These are phyloP conservation scores for Saxidomus purpurata DNA, from an alignment of 1,140 invertebrate genomes.

Conservation along the genomic window DNA sequence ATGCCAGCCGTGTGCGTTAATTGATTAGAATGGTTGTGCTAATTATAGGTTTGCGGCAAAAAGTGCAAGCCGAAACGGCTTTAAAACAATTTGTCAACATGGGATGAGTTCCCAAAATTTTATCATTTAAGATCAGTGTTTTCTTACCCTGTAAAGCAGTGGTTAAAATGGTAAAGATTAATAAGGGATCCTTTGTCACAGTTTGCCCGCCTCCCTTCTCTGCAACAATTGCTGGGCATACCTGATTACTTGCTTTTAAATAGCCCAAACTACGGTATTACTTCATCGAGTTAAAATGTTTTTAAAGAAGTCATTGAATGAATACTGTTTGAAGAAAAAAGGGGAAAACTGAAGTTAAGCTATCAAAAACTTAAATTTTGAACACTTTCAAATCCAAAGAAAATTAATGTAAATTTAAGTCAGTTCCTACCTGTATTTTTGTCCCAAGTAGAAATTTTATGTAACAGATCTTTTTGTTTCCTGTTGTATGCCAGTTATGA, in stretches of 20 bases:
- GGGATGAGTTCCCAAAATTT: constrained; percentile 49
- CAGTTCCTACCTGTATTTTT: no score
- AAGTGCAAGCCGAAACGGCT: constrained; percentile 34
- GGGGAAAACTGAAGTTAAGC: no score
- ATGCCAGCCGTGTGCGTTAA: constrained; percentile 38
- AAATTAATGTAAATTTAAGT: no score
- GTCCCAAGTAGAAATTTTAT: no score
- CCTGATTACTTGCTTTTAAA: not conserved
- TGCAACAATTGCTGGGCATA: not conserved
- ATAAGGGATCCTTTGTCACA: constrained; percentile 20
- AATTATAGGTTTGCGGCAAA: constrained; percentile 57
- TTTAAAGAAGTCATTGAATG: no score
- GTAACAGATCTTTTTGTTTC: no score
- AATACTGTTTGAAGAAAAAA: no score
- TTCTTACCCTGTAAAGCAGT: not conserved
- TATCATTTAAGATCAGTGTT: constrained; percentile 24
- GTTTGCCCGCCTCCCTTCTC: not conserved
- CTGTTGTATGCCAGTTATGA: no score
- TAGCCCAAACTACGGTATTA: no score
- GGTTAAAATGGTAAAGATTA: not conserved
- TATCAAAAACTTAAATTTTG: no score
- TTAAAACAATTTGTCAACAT: constrained; percentile 59
- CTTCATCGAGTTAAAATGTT: no score
- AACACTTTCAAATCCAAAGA: no score
- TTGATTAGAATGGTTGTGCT: constrained; percentile 37